phyloP scores from a whole-genome alignment of 2,888 invertebrate genomes.

The Habroteleia sp. region DNA sequence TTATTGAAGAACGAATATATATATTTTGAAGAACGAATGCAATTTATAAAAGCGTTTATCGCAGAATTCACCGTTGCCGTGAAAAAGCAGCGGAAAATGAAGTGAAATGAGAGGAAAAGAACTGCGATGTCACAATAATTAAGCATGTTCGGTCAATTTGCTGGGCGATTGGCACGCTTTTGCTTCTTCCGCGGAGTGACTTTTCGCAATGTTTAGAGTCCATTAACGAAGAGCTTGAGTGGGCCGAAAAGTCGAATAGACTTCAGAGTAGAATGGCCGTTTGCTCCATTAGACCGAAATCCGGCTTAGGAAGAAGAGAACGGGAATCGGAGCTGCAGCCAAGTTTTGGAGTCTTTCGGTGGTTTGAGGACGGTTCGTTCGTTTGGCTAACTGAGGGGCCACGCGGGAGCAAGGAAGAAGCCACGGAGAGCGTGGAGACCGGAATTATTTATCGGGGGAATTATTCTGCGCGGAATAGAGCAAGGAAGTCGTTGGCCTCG shows the following conservation, averaged over 20 bases:
- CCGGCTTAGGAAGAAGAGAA: constrained; percentile 69
- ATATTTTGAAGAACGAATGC: no score
- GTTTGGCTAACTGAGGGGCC: constrained; percentile 38
- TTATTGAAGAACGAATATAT: no score
- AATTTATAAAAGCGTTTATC: no score
- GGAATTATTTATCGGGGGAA: constrained; percentile 73
- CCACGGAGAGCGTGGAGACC: constrained; percentile 38
- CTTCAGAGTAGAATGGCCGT: constrained; percentile 67
- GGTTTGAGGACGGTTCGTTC: constrained; percentile 27
- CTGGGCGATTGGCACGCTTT: constrained; percentile 41
- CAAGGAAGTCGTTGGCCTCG: constrained; percentile 66
- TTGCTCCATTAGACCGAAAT: constrained; percentile 75
- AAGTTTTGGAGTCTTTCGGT: constrained; percentile 58
- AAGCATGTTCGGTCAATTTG: constrained; percentile 26
- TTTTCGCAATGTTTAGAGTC: constrained; percentile 65
- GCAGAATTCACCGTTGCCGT: no score
- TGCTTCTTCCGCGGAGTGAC: constrained; percentile 26
- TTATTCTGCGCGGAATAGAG: constrained; percentile 70
- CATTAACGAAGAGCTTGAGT: constrained; percentile 68
- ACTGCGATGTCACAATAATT: constrained; percentile 29
- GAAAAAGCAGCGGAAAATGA: no score
- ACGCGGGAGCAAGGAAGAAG: constrained; percentile 50
- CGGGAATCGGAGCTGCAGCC: constrained; percentile 48
- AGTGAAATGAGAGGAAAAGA: no score
- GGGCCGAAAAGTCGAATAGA: constrained; percentile 65